These are phyloP conservation scores for Trichechus manatus DNA, from an alignment of 2,113 vertebrate genomes.

Conservation along the genomic window DNA sequence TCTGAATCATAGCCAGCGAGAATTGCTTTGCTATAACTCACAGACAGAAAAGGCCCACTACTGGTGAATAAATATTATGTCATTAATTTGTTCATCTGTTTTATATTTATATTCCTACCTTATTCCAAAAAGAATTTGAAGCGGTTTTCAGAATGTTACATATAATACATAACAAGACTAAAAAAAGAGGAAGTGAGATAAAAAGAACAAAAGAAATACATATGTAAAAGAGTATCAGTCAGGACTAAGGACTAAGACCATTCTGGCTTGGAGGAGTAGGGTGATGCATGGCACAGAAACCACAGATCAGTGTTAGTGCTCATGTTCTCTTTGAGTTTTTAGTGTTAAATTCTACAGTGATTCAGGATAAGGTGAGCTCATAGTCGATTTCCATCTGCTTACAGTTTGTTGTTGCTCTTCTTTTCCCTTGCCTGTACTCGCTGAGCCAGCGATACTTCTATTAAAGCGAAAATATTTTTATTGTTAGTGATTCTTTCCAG, in stretches of 20 bases:
- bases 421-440: neutral
- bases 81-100: conserved; percentile 3
- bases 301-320: neutral
- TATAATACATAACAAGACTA: neutral
- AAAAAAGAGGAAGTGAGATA: neutral
- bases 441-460: neutral
- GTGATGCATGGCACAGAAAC: neutral
- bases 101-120: neutral
- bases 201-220: conserved; percentile 13
- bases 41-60: neutral
- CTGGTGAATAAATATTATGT: neutral
- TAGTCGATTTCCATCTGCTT: neutral
- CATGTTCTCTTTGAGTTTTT: neutral
- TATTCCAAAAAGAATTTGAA: conserved; percentile 16
- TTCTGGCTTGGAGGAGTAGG: neutral
- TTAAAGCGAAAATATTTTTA: conserved; percentile 60
- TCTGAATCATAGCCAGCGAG: neutral
- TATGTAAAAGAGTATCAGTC: neutral
- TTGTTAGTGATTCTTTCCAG: conserved; percentile 54
- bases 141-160: neutral
- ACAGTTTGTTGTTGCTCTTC: neutral
- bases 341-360: neutral
- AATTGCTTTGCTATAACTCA: neutral
- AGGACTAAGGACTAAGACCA: neutral
- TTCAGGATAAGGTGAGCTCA: neutral